Base-by-base conservation (phyloP, 2,113 vertebrate genomes). In the Salvelinus alpinus region DNA sequence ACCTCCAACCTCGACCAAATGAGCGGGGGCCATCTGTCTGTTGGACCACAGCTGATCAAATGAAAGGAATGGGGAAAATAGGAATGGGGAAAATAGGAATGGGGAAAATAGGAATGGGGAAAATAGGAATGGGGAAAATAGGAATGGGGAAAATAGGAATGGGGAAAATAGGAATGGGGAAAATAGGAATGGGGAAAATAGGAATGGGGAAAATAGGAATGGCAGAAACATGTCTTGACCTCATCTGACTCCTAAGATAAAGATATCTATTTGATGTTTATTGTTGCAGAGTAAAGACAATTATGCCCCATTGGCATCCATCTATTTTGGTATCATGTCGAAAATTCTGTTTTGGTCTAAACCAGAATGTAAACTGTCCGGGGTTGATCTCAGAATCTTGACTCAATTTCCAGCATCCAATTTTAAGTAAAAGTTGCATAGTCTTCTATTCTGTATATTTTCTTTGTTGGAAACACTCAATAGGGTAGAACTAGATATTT, bases 11-110 rank as follows among this genome's bases (percentile, higher is more conserved):
- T 18, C n/a, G 54, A 25, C 71, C 71, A 59, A 64, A 64, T 64
- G 14, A 73, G 9, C 8, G 31, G 22, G 60, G 7, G 24, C 27
- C 29, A 60, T 60, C 14, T 66, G 64, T 74, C 12, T 29, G 51
- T 11, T 25, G 22, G 16, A 70, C 48, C 38, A 44, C 72, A 71
- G 12, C 67, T 66, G 68, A 74, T 11, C 38, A 44, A 44, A 70
- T 48, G 64, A 74, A 75, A 12, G 2, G 16, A 66, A 72, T 64
- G 66, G 60, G 44, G 44, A 73, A 47, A 64, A 18, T 3, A 66
- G 16, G 64, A 29, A 16, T 25, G 64, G 14, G n/a, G n/a, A 73
- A 47, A 64, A 18, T 3, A 66, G 16, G 64, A 29, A 16, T 25
- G 64, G 14, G n/a, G n/a, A 73, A 47, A 64, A 18, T 3, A 66